Conservation (phyloP, 2,113 vertebrate genomes). For the Arenaria interpres region DNA sequence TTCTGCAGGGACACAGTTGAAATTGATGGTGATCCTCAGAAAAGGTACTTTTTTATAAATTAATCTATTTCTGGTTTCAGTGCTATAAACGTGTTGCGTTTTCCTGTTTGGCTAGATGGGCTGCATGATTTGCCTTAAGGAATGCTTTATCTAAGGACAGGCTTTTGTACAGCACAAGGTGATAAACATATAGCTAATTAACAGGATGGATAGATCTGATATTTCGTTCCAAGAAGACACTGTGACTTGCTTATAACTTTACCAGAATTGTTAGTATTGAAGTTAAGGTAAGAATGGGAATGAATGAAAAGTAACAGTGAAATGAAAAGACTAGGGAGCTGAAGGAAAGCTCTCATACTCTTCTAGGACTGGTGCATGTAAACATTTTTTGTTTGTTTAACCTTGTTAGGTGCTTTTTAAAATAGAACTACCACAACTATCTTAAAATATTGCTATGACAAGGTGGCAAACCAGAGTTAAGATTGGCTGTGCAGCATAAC, state of each 20-base stretch:
- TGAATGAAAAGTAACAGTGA: neutral
- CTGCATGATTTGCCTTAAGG: neutral
- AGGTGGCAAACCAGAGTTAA: neutral
- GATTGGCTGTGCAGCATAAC: neutral
- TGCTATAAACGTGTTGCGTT: neutral
- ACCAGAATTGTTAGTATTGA: neutral
- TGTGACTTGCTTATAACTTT: neutral
- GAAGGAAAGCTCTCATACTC: neutral
- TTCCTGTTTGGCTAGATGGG: neutral
- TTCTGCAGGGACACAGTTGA: conserved; percentile 78
- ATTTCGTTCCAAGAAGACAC: neutral
- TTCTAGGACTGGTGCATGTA: neutral
- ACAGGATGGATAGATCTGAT: neutral
- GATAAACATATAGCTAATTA: neutral
- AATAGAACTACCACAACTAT: neutral
- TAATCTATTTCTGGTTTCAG: neutral
- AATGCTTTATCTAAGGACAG: neutral
- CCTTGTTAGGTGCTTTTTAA: neutral
- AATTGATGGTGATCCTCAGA: conserved; percentile 79
- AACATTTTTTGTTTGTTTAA: neutral
- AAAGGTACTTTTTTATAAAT: conserved; percentile 68
- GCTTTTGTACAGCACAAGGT: neutral
- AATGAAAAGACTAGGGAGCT: neutral
- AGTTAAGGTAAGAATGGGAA: neutral
- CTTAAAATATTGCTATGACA: neutral